Evolutionary conservation across 1,140 invertebrate genomes (phyloP), one percentile per base, ranked within the genome.

Genomic region (Drosophila triauraria): DNA sequence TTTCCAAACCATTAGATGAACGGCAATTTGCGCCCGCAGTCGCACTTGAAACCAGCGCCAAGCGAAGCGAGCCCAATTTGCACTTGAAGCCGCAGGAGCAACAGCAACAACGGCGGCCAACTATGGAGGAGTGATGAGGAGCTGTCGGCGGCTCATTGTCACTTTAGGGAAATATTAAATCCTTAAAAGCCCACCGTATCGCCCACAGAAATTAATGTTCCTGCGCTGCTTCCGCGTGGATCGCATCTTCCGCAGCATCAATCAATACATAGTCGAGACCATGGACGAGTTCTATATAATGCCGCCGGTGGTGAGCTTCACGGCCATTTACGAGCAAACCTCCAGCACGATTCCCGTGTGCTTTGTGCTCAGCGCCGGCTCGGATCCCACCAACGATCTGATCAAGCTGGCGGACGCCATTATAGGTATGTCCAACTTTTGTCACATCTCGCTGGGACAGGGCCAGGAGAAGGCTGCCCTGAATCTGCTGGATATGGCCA

Each of bases 271-370:
- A 75, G 95, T 94, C 4, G 94, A 95, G 51, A 95, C 95, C 2
- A 97, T 98, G 96, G 97, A 97, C 43, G 96, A 97, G 91, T 95
- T 97, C 91, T 98, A 95, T 85, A 96, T 98, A 35, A 97, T 96
- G 30, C 96, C 97, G 32, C 97, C 97, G 1, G 96, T 97, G 48
- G 95, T 97, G 64, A 96, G 96, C 82, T 95, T 97, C 62, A 95
- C 97, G 68, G 94, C 94, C 70, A 97, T 98, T 67, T 97, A 95
- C 85, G 96, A 97, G 61, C 97, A 98, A 91, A 97, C 96, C 64
- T 95, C 95, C 0, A 94, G 96, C 1, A 94, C 92, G 8, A 97
- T 96, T 64, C 97, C 97, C 0, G 96, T 98, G 15, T 95, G 98
- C 48, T 98, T 99, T 88, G 96, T 98, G 62, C 93, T 98, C 25